These are phyloP conservation scores for Poeciliopsis presidionis DNA, from an alignment of 2,797 vertebrate species.

Conservation along the genomic window DNA sequence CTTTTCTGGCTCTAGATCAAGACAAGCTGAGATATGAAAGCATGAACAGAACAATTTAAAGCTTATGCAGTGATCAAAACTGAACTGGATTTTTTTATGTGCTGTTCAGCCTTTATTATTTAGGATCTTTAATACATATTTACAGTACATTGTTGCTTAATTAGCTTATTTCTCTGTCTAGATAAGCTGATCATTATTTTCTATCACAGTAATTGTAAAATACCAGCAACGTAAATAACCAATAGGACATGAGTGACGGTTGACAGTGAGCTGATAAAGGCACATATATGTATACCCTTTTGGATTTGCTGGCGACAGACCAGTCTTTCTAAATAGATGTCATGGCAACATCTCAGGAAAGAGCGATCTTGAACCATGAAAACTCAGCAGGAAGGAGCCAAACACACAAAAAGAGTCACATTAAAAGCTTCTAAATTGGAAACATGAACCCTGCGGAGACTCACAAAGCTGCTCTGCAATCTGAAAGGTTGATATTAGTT, in stretches of 20 bases:
- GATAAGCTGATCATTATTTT: background rate
- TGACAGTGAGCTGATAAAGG: constrained; percentile 30
- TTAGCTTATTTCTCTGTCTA: background rate
- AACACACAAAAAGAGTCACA: constrained; percentile 68
- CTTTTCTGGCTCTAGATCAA: background rate
- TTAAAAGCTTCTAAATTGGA: constrained; percentile 74
- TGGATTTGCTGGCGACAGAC: constrained; percentile 70
- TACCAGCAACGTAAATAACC: background rate
- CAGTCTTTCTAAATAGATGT: constrained; percentile 76
- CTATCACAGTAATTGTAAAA: background rate
- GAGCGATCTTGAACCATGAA: constrained; percentile 60
- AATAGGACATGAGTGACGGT: constrained; percentile 4
- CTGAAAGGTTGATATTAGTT: constrained; percentile 64
- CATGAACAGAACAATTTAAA: background rate
- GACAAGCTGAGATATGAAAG: background rate
- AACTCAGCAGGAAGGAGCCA: constrained; percentile 64
- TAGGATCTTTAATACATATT: background rate
- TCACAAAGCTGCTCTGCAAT: constrained; percentile 61
- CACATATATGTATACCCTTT: constrained; percentile 36
- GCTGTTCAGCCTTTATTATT: background rate
- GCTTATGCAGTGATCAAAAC: background rate
- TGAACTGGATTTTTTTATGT: background rate
- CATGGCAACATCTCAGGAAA: constrained; percentile 81
- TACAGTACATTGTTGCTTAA: background rate
- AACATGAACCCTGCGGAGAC: constrained; percentile 64